Evolutionary conservation across 2,113 vertebrate genomes (phyloP), one percentile per base, ranked within the genome.

Genomic region (Channa argus): DNA sequence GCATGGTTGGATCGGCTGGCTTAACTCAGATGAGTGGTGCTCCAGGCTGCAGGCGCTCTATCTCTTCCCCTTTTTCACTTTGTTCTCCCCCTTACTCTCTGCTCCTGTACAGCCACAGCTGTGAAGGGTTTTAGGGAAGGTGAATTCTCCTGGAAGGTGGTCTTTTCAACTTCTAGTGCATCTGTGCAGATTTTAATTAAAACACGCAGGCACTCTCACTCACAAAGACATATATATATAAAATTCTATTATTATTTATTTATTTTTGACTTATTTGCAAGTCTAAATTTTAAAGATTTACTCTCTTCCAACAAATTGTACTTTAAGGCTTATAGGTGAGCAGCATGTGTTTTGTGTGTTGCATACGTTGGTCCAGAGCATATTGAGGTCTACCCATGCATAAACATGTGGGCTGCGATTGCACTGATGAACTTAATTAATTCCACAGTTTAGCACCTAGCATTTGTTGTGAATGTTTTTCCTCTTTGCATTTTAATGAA

Each of bases 11-110:
- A 79, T 71, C 41, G 56, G 67, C 85, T 15, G 85, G 55, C 70
- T 86, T 75, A 74, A 79, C 80, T 84, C 82, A 55, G 79, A 74
- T 72, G 71, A 83, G 61, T 71, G 67, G 47, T 62, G 88, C 88
- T 84, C 52, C 66, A 49, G 83, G 83, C 82, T 72, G 74, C 65
- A 0, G 58, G 41, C 76, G 66, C 62, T 43, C 46, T 13, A 36
- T 79, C 70, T 67, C 83, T 44, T 24, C 59, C 71, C 44, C 79
- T 58, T 36, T 63, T 13, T 74, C 6, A 8, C 83, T 89, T 87
- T 87, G 82, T 85, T 87, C 86, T 64, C 56, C 64, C 79, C 68
- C 33, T 47, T 15, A 56, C 36, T 38, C 65, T 61, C 66, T 51
- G 60, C 87, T 86, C 8, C 76, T 55, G 63, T 49, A 43, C 74